A percentile compares a stretch with the other conserved stretches of the same genome.
These are phyloP conservation scores for Microplitis mediator DNA, from an alignment of 1,140 invertebrate genomes.

Conservation along the genomic window DNA sequence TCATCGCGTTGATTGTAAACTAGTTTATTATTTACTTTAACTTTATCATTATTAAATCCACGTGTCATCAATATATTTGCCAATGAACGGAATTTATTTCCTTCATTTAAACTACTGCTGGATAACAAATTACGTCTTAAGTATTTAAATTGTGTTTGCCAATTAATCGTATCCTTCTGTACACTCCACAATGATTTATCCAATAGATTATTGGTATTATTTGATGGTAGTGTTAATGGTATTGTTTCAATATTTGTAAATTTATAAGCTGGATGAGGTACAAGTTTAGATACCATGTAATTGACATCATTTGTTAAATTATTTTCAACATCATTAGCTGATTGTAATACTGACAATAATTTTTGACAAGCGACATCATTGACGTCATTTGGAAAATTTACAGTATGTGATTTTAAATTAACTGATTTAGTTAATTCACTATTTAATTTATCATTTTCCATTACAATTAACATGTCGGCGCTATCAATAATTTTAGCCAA, in stretches of 20 bases:
- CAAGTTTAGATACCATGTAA: slow-evolving; percentile 51
- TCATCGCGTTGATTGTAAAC: slow-evolving; percentile 27
- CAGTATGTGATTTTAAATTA: slow-evolving; percentile 37
- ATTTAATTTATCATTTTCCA: slow-evolving; percentile 62
- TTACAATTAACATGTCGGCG: slow-evolving; percentile 55
- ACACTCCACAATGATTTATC: slow-evolving; percentile 35
- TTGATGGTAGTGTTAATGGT: slow-evolving; percentile 33
- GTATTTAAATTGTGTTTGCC: slow-evolving; percentile 47
- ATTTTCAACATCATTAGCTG: slow-evolving; percentile 39
- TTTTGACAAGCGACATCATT: slow-evolving; percentile 62
- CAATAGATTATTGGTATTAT: slow-evolving; percentile 29
- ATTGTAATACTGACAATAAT: slow-evolving; percentile 57
- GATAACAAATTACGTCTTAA: slow-evolving; percentile 46
- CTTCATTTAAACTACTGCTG: not conserved
- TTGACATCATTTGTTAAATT: slow-evolving; percentile 31
- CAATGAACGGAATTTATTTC: slow-evolving; percentile 35
- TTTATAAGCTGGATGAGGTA: slow-evolving; percentile 61
- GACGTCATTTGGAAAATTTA: slow-evolving; percentile 48
- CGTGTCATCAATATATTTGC: slow-evolving; percentile 56
- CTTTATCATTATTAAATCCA: slow-evolving; percentile 37
- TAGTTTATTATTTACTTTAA: not conserved
- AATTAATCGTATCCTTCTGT: slow-evolving; percentile 47
- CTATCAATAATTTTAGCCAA: slow-evolving; percentile 58
- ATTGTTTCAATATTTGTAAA: slow-evolving; percentile 54
- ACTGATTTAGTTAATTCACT: slow-evolving; percentile 50